A percentile compares a stretch with the other conserved stretches of the same genome.
phyloP scores from a whole-genome alignment of 2,113 vertebrate species.

The Amphilophus citrinellus region DNA sequence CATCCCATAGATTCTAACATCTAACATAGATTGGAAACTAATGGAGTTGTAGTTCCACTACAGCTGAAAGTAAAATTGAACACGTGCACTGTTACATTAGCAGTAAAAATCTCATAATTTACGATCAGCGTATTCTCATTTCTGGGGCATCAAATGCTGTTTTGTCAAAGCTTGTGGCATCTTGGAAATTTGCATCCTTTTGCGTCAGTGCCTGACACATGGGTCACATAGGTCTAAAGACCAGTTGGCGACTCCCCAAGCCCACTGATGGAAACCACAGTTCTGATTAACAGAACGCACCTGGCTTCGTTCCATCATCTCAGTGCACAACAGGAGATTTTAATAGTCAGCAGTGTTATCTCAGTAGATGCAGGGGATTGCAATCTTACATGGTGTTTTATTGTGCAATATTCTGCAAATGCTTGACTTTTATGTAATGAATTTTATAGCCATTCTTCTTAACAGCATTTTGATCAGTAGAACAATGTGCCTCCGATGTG shows the following conservation, averaged over 20 bases:
- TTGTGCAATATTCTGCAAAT: not conserved
- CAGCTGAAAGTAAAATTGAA: too few relatives aligned
- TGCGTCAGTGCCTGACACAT: too few relatives aligned
- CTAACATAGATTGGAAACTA: too few relatives aligned
- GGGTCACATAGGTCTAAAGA: too few relatives aligned
- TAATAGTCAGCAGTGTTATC: constrained; percentile 45
- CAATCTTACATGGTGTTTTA: constrained; percentile 4
- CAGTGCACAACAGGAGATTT: constrained; percentile 27
- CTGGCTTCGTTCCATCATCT: constrained; percentile 46
- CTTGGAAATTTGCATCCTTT: too few relatives aligned
- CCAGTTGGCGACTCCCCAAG: not conserved
- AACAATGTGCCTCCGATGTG: not conserved
- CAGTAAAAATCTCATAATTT: too few relatives aligned
- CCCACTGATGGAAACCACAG: constrained; percentile 23
- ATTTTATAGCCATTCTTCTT: not conserved
- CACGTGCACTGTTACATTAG: too few relatives aligned
- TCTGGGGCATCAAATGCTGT: too few relatives aligned
- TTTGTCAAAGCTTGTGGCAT: too few relatives aligned
- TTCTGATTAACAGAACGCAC: constrained; percentile 45
- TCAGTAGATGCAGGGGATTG: constrained; percentile 16
- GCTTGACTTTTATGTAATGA: not conserved
- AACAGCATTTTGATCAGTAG: not conserved
- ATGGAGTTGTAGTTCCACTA: too few relatives aligned
- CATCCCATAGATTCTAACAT: too few relatives aligned
- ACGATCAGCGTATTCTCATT: too few relatives aligned